Percentiles rank a stretch among this genome's conserved stretches.
phyloP scores from a whole-genome alignment of 2,113 vertebrate species.

The Anhinga rufa region DNA sequence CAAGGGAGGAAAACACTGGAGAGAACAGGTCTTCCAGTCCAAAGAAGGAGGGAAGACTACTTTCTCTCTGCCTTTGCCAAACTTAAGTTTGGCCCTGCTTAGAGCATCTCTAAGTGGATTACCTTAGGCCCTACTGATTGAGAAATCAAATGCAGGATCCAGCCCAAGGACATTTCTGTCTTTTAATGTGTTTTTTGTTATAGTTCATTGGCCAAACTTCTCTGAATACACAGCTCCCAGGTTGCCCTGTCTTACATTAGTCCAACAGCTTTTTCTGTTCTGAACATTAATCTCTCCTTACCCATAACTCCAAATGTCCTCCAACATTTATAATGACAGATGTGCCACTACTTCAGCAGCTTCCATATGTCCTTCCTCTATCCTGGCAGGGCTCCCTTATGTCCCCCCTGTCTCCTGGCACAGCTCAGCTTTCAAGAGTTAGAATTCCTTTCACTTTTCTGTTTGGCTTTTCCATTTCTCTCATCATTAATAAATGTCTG shows the following conservation, averaged over 20 bases:
- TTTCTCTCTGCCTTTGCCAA: neutral
- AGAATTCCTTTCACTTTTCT: conserved; percentile 13
- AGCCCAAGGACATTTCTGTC: neutral
- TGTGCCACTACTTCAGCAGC: neutral
- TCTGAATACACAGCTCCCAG: neutral
- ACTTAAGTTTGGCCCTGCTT: neutral
- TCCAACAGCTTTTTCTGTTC: neutral
- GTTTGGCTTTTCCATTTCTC: neutral
- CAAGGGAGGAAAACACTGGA: neutral
- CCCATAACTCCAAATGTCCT: neutral
- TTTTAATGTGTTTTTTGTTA: neutral
- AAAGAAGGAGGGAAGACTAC: neutral
- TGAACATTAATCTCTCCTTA: neutral
- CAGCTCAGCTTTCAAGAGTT: neutral
- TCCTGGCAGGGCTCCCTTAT: neutral
- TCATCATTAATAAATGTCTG: conserved; percentile 23
- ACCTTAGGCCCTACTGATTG: neutral
- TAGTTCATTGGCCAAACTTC: neutral
- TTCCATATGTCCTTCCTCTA: neutral
- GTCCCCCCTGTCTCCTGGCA: neutral
- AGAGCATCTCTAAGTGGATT: neutral
- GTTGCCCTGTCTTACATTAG: neutral
- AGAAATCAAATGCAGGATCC: neutral
- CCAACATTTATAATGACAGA: neutral
- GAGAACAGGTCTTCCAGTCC: neutral